phyloP scores from a whole-genome alignment of 2,113 vertebrate genomes.

The Pavo muticus region DNA sequence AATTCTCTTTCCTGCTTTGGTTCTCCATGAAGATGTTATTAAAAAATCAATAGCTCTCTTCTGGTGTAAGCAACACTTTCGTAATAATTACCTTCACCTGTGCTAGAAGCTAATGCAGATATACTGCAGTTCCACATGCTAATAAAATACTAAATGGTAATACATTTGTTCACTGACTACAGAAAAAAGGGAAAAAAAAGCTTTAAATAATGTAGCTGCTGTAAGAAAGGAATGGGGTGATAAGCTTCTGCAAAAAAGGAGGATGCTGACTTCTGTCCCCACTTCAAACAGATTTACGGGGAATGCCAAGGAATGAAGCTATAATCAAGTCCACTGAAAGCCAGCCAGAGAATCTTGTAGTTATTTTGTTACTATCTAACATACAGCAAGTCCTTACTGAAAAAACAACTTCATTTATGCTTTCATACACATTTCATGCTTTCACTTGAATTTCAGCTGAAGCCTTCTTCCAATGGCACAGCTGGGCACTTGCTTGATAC shows the following conservation, averaged over 20 bases:
- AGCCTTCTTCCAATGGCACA: not conserved
- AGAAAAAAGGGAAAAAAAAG: not conserved
- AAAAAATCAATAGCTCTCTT: not conserved
- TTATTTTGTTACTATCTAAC: not conserved
- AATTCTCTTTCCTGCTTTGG: not conserved
- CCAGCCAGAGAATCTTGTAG: not conserved
- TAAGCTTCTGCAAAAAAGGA: not conserved
- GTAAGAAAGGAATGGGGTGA: slow-evolving; percentile 4
- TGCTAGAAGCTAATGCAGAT: not conserved
- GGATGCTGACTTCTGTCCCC: slow-evolving; percentile 5
- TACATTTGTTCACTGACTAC: not conserved
- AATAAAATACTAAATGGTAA: not conserved
- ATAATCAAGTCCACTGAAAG: not conserved
- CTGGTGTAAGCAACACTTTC: not conserved
- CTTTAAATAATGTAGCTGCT: not conserved
- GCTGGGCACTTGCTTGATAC: not conserved
- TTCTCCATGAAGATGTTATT: not conserved
- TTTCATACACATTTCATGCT: not conserved
- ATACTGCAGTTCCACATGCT: not conserved
- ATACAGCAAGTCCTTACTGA: not conserved
- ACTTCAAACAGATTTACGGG: slow-evolving; percentile 33
- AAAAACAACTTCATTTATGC: not conserved
- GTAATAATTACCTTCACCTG: not conserved
- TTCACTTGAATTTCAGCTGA: not conserved
- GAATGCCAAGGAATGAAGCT: slow-evolving; percentile 33